Percentiles rank a stretch among this genome's conserved stretches.
Evolutionary conservation across 2,888 invertebrate genomes (phyloP).

Genomic region (Steinernema carpocapsae): DNA sequence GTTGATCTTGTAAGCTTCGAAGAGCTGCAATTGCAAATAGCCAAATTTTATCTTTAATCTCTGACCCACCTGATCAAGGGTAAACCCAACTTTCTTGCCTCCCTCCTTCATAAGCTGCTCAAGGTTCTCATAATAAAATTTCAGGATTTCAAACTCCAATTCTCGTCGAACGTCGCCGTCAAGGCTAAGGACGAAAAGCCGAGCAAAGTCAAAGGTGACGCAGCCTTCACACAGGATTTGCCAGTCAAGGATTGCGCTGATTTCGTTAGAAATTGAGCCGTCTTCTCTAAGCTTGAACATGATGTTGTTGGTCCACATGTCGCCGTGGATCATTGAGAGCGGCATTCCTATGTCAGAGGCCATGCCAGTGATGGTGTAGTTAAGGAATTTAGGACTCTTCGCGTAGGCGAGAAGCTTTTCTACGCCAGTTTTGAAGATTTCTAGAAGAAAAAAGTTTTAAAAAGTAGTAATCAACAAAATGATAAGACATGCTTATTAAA

Average conservation of each 20-base stretch:
- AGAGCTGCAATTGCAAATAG: not conserved
- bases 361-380: not conserved
- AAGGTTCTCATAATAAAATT: conserved; percentile 19
- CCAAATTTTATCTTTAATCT: no score
- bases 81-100: not conserved
- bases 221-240: conserved; percentile 35
- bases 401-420: conserved; percentile 19
- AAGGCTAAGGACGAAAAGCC: not conserved
- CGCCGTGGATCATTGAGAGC: conserved; percentile 29
- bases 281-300: conserved; percentile 30
- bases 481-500: no score
- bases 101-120: not conserved
- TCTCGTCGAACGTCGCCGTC: conserved; percentile 22
- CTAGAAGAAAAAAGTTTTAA: not conserved
- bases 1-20: conserved; percentile 11
- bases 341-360: conserved; percentile 3
- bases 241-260: conserved; percentile 29
- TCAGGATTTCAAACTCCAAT: not conserved
- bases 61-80: not conserved
- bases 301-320: conserved; percentile 33
- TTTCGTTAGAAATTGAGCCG: conserved; percentile 20
- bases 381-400: not conserved
- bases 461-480: no score
- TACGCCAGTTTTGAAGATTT: conserved; percentile 3
- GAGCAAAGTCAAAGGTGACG: conserved; percentile 16